Base-by-base conservation (phyloP, 2,113 vertebrate species). In the Recurvirostra avosetta region DNA sequence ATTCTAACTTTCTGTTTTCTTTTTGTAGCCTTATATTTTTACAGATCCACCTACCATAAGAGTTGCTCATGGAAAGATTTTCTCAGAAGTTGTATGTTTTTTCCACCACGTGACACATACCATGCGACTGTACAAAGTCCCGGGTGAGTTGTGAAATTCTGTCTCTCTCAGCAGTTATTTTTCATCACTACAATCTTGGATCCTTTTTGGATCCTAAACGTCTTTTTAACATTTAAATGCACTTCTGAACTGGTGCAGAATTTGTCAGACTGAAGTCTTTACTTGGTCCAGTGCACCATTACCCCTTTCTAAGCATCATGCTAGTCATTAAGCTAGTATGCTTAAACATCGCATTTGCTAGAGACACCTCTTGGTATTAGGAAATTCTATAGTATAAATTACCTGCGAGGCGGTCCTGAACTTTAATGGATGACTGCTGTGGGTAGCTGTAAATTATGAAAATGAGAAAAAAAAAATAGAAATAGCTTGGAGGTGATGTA, bases 1-100 rank as follows among this genome's bases (percentile, higher is more conserved):
- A 27, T 77, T 72, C 73, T 94, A 49, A 75, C 81, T 67, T 82
- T 74, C 12, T 47, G 10, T 95, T 82, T 76, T 95, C 7, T 72
- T 79, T 73, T 83, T 95, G 4, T 92, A 99, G 99, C 98, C 95
- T 36, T 99, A 99, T 68, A 90, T 98, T 80, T 97, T 96, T 55
- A 93, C 96, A 41, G 95, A 98, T 56, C 97, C 97, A 15, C 99
- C 99, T 55, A 88, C 98, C 72, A 91, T 99, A 73, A 98, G 98
- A 90, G 98, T 99, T 92, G 97, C 98, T 45, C 98, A 92, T 91
- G 99, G 99, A 82, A 98, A 76, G 6, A 82, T 99, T 94, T 99
- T 98, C 95, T 99, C 99, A 32, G 99, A 99, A 88, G 98, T 99
- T 95, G 98, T 98, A 74, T 98, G 98, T 91, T 98, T 98, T 96